phyloP scores from a whole-genome alignment of 2,888 invertebrate genomes.

The Mythimna lalbum region DNA sequence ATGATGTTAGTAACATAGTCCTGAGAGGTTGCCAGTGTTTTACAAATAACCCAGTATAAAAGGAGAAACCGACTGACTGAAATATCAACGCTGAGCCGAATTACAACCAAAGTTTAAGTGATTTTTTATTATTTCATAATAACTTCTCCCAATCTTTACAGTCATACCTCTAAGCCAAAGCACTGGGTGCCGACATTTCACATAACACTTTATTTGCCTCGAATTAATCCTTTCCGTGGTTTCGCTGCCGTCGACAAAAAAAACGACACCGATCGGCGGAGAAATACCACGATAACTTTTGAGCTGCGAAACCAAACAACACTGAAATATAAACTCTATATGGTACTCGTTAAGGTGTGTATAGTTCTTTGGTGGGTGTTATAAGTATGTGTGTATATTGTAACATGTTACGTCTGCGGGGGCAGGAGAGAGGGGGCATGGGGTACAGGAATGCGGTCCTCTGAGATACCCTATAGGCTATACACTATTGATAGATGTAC shows the following conservation, averaged over 20 bases:
- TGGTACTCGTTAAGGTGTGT: conserved; percentile 38
- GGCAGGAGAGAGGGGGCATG: conserved; percentile 73
- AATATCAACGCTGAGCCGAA: no score
- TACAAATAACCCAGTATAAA: no score
- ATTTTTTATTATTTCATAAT: neutral
- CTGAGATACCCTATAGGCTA: conserved; percentile 86
- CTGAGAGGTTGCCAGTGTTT: no score
- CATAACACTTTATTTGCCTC: conserved; percentile 84
- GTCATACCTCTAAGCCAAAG: conserved; percentile 20
- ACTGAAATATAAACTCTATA: conserved; percentile 65
- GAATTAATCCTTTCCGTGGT: conserved; percentile 89
- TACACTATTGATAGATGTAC: conserved; percentile 81
- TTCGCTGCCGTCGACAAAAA: conserved; percentile 80
- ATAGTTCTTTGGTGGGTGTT: conserved; percentile 38
- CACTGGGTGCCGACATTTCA: conserved; percentile 53
- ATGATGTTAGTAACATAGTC: no score
- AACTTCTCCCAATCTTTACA: neutral
- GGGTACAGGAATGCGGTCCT: conserved; percentile 87
- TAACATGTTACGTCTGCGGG: conserved; percentile 77
- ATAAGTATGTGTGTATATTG: conserved; percentile 68
- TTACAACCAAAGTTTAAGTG: no score
- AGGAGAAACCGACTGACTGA: no score
- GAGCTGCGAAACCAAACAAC: conserved; percentile 15
- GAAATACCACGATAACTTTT: conserved; percentile 64
- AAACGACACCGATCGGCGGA: conserved; percentile 81